A percentile compares a stretch with the other conserved stretches of the same genome.
Evolutionary conservation across 2,888 invertebrate genomes (phyloP).

Genomic region (Plebejus argus): DNA sequence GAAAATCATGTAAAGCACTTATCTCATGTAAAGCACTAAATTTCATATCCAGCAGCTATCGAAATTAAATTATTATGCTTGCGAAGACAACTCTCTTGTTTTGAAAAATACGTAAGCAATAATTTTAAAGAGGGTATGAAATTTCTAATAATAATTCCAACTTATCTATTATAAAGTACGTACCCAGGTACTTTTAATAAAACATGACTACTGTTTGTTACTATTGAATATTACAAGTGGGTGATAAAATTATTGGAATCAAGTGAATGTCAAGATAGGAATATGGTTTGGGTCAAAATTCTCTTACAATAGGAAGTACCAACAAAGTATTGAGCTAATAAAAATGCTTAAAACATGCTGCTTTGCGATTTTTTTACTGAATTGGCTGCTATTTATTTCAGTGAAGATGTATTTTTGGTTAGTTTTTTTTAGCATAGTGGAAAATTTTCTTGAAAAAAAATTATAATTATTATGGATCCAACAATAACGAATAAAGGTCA

Average conservation of each 20-base stretch:
- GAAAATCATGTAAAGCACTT: too few relatives aligned
- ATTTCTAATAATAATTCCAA: neutral
- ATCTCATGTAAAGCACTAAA: too few relatives aligned
- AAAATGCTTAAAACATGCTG: too few relatives aligned
- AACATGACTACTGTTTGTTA: neutral
- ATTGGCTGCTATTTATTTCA: neutral
- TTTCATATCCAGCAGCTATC: too few relatives aligned
- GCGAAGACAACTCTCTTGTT: too few relatives aligned
- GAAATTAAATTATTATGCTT: too few relatives aligned
- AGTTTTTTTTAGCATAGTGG: too few relatives aligned
- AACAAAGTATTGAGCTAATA: too few relatives aligned
- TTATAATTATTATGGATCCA: too few relatives aligned
- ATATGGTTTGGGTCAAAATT: neutral
- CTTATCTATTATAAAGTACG: neutral
- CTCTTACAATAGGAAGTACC: neutral
- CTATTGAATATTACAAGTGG: slow-evolving; percentile 3
- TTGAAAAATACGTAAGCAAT: too few relatives aligned
- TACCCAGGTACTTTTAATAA: neutral
- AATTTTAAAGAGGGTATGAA: too few relatives aligned
- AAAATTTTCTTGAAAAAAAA: too few relatives aligned
- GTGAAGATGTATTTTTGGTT: neutral
- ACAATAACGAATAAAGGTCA: neutral
- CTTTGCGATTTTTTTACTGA: neutral
- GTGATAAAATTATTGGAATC: neutral
- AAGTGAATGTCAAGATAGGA: neutral